These are phyloP conservation scores for Pelochelys cantorii DNA, from an alignment of 2,797 vertebrate genomes.

Conservation along the genomic window DNA sequence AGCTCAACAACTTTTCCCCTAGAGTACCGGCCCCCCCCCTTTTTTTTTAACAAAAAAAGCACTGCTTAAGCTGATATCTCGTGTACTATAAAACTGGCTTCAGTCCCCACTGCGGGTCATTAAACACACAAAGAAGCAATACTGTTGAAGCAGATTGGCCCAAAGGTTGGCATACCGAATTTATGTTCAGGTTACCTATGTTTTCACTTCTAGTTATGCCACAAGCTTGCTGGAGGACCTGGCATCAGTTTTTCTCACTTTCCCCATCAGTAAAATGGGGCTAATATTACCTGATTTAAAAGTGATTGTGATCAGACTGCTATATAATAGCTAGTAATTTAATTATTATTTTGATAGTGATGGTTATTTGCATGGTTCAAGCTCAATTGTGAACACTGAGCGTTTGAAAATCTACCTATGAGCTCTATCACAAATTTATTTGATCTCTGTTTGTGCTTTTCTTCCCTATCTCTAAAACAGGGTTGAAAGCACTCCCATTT, in stretches of 20 bases:
- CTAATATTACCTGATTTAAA: not conserved
- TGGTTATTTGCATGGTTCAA: not conserved
- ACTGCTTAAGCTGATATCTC: too few species aligned
- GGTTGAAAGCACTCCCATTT: accelerated
- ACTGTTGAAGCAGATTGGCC: not conserved
- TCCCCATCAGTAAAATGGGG: not conserved
- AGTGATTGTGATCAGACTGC: not conserved
- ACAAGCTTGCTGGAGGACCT: not conserved
- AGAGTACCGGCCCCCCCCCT: too few species aligned
- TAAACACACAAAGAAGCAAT: not conserved
- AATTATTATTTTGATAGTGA: not conserved
- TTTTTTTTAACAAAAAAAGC: not conserved
- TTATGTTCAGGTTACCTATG: not conserved
- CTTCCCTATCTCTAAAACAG: accelerated
- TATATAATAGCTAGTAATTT: not conserved
- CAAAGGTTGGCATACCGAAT: not conserved
- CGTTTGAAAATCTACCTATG: accelerated
- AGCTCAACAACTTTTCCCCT: too few species aligned
- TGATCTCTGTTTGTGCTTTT: accelerated
- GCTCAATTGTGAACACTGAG: not conserved
- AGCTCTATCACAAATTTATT: not conserved
- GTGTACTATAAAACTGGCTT: not conserved
- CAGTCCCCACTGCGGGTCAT: not conserved
- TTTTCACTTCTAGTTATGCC: not conserved
- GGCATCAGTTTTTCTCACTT: not conserved